A percentile compares a stretch with the other conserved stretches of the same genome.
Evolutionary conservation across 2,113 vertebrate genomes (phyloP).

Genomic region (Dicentrarchus labrax): DNA sequence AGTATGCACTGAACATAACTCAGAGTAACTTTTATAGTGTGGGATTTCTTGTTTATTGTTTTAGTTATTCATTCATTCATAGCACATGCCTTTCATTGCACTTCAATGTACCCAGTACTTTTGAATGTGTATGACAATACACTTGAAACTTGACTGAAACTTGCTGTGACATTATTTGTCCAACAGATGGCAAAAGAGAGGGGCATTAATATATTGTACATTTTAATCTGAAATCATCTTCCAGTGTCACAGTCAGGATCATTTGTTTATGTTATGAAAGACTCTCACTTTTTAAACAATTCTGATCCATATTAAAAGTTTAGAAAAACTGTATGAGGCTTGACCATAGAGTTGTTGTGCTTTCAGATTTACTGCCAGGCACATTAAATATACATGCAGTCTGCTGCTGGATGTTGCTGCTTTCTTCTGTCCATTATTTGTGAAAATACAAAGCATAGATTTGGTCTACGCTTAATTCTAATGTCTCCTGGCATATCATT

Average conservation of each 20-base stretch:
- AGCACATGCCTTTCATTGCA: too few species aligned
- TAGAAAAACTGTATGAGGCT: not conserved
- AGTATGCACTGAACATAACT: too few species aligned
- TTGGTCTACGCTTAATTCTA: not conserved
- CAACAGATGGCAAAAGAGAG: constrained; percentile 38
- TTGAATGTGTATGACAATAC: too few species aligned
- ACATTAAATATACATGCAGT: constrained; percentile 56
- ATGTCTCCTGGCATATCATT: not conserved
- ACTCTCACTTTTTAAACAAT: not conserved
- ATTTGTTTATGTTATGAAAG: not conserved
- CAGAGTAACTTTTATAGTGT: too few species aligned
- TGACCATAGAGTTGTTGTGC: not conserved
- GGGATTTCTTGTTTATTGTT: too few species aligned
- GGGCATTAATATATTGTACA: not conserved
- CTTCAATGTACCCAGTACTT: too few species aligned
- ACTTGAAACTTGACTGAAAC: not conserved
- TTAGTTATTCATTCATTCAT: too few species aligned
- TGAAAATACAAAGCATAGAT: constrained; percentile 22
- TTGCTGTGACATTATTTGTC: constrained; percentile 30
- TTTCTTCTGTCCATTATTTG: constrained; percentile 1
- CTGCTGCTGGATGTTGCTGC: not conserved
- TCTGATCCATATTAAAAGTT: not conserved
- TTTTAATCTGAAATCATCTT: not conserved
- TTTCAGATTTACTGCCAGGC: constrained; percentile 31
- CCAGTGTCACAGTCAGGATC: not conserved